Evolutionary conservation across 1,140 invertebrate genomes (phyloP).

Genomic region (Limonius californicus): DNA sequence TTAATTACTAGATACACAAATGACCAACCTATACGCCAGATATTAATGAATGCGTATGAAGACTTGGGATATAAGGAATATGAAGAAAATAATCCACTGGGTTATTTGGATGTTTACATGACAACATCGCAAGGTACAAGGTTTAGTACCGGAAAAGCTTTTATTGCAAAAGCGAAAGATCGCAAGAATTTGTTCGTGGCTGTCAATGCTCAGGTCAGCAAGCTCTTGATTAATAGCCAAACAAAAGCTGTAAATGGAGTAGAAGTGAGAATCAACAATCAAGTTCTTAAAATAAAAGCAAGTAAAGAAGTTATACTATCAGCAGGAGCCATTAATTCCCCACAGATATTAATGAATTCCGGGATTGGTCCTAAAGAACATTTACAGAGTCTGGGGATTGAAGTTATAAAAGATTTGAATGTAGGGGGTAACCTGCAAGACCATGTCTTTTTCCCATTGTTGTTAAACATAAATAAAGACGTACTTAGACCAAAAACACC

Average conservation of each 20-base stretch:
- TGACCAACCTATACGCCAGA: slow-evolving; percentile 69
- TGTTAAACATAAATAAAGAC: slow-evolving; percentile 16
- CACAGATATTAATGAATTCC: slow-evolving; percentile 67
- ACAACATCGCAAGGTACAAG: slow-evolving; percentile 56
- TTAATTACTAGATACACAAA: slow-evolving; percentile 69
- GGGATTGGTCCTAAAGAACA: slow-evolving; percentile 68
- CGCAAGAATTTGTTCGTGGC: slow-evolving; percentile 55
- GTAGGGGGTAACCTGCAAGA: slow-evolving; percentile 53
- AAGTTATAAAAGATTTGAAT: slow-evolving; percentile 39
- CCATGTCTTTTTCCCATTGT: slow-evolving; percentile 42
- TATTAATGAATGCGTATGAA: slow-evolving; percentile 77
- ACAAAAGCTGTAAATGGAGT: slow-evolving; percentile 30
- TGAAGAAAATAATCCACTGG: slow-evolving; percentile 49
- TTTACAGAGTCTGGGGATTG: slow-evolving; percentile 48
- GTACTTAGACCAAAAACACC: not conserved
- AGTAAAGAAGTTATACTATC: slow-evolving; percentile 62
- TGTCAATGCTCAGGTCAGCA: slow-evolving; percentile 50
- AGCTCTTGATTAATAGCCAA: slow-evolving; percentile 41
- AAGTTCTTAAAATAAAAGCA: slow-evolving; percentile 46
- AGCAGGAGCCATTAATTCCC: slow-evolving; percentile 57
- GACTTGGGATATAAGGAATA: slow-evolving; percentile 72
- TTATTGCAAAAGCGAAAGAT: slow-evolving; percentile 60
- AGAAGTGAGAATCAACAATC: slow-evolving; percentile 35
- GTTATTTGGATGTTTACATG: slow-evolving; percentile 50
- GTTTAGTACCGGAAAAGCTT: slow-evolving; percentile 73